Conservation (phyloP, 92 coral and sea anemone species). For the Paramuricea clavata region DNA sequence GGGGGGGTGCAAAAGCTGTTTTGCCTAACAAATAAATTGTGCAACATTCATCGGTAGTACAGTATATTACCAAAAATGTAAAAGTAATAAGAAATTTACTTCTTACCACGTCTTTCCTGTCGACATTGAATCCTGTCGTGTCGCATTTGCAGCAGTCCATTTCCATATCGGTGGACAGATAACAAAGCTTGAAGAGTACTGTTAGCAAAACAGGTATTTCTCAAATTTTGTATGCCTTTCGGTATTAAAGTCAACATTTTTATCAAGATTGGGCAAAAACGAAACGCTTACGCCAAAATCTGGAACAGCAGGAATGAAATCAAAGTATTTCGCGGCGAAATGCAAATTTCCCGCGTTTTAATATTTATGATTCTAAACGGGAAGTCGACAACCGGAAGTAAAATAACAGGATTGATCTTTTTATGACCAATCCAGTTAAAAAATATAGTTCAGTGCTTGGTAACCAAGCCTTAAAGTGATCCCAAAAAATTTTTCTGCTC, state of each 20-base stretch:
- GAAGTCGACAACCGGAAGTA: not conserved
- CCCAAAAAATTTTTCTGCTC: too few species aligned
- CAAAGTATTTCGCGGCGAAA: not conserved
- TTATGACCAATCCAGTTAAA: not conserved
- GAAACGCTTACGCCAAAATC: not conserved
- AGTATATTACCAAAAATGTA: too few species aligned
- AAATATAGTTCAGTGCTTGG: not conserved
- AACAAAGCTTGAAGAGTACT: conserved; percentile 17
- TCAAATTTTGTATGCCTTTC: conserved; percentile 12
- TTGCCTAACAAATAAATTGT: too few species aligned
- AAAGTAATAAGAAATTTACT: not conserved
- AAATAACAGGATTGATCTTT: not conserved
- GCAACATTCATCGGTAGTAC: too few species aligned
- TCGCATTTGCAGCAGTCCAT: conserved; percentile 17
- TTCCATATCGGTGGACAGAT: conserved; percentile 10
- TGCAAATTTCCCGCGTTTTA: conserved; percentile 1
- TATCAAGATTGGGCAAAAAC: not conserved
- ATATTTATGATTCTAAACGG: not conserved
- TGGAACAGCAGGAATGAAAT: not conserved
- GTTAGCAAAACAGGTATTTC: conserved; percentile 11
- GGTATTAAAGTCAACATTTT: not conserved
- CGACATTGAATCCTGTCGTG: conserved; percentile 8
- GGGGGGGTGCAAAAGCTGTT: too few species aligned
- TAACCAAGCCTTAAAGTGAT: too few species aligned
- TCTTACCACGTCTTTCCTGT: conserved; percentile 11